Percentiles rank a stretch among this genome's conserved stretches.
Evolutionary conservation across 2,888 invertebrate species (phyloP).

Genomic region (Mongoloraphidia duomilia): DNA sequence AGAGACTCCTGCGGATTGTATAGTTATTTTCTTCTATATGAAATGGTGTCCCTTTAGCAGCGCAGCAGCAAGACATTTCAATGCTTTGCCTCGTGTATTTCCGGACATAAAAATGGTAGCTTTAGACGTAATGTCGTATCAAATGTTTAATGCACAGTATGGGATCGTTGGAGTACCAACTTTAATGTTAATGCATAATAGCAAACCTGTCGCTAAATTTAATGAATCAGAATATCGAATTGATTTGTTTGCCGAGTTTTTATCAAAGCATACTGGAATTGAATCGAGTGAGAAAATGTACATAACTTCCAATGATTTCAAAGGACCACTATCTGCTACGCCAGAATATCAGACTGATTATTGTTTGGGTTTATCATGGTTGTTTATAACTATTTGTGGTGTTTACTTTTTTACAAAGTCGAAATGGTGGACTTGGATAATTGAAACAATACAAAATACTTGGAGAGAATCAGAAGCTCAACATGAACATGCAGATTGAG

Average conservation of each 20-base stretch:
- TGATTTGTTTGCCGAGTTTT: constrained; percentile 62
- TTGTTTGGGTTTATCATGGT: constrained; percentile 70
- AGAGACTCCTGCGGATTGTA: constrained; percentile 48
- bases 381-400: constrained; percentile 62
- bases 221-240: constrained; percentile 70
- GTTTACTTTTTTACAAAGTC: constrained; percentile 66
- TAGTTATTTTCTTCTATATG: constrained; percentile 78
- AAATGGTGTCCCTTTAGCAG: constrained; percentile 83
- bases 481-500: constrained; percentile 57
- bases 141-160: constrained; percentile 77
- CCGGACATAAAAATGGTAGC: constrained; percentile 78
- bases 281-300: constrained; percentile 44
- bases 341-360: constrained; percentile 66
- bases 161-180: constrained; percentile 86
- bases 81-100: constrained; percentile 76
- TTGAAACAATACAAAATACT: constrained; percentile 70
- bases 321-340: constrained; percentile 67
- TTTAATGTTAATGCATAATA: constrained; percentile 78
- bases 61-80: constrained; percentile 77
- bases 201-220: constrained; percentile 68
- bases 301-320: constrained; percentile 61
- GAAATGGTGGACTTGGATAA: constrained; percentile 60
- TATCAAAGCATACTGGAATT: constrained; percentile 60
- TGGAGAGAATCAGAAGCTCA: constrained; percentile 82
- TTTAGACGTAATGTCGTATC: constrained; percentile 73